phyloP scores from a whole-genome alignment of 2,888 invertebrate species.

The Noctua janthe region DNA sequence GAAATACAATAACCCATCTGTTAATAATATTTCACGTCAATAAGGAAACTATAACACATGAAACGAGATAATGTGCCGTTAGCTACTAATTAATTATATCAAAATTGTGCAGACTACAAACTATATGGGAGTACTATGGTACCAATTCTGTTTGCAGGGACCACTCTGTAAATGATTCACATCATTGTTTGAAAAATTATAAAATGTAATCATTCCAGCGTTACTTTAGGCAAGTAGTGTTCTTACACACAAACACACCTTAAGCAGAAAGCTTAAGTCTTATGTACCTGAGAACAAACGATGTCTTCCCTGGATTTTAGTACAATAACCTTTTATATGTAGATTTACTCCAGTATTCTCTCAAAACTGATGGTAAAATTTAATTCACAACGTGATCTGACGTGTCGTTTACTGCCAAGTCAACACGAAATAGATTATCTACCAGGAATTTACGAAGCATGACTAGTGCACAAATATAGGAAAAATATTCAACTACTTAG shows the following conservation, averaged over 20 bases:
- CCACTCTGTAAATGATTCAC: neutral
- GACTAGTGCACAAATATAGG: slow-evolving; percentile 10
- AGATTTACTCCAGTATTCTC: slow-evolving; percentile 37
- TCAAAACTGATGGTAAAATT: slow-evolving; percentile 26
- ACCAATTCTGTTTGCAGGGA: neutral
- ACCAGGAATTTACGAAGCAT: neutral
- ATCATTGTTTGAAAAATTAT: slow-evolving; percentile 12
- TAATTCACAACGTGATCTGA: slow-evolving; percentile 2
- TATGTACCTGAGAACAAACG: slow-evolving; percentile 23
- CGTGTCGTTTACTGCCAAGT: slow-evolving; percentile 3
- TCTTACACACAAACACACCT: slow-evolving; percentile 13
- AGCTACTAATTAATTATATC: slow-evolving; percentile 10
- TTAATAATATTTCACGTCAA: slow-evolving; percentile 12
- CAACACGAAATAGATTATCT: slow-evolving; percentile 18
- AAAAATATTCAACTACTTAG: slow-evolving; percentile 1
- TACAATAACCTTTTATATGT: slow-evolving; percentile 36
- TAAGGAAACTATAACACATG: slow-evolving; percentile 23
- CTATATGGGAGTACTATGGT: neutral
- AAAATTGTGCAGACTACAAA: neutral
- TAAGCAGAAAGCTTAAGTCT: slow-evolving; percentile 5
- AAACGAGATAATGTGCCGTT: slow-evolving; percentile 2
- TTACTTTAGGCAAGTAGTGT: slow-evolving; percentile 22
- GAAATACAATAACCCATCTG: slow-evolving; percentile 6
- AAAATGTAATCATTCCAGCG: slow-evolving; percentile 24
- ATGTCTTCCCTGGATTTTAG: slow-evolving; percentile 28